A percentile compares a stretch with the other conserved stretches of the same genome.
These are phyloP conservation scores for Macrocentrus cingulum DNA, from an alignment of 1,140 invertebrate genomes.

Conservation along the genomic window DNA sequence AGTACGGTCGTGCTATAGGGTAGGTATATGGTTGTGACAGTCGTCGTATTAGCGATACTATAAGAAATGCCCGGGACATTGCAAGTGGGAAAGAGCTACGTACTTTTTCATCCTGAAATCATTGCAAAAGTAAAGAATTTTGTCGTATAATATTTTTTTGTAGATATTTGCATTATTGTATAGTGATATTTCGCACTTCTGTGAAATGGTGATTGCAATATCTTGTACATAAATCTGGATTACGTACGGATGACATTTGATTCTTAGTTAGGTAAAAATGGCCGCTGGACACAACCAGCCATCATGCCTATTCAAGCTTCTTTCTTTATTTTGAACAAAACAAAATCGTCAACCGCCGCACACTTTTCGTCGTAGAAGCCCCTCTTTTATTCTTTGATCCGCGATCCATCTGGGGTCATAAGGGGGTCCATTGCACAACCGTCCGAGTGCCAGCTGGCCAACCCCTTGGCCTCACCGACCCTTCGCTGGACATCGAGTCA, in stretches of 20 bases:
- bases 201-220: too few species aligned
- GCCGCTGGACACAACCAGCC: constrained; percentile 19
- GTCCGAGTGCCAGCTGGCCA: constrained; percentile 43
- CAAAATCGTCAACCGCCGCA: constrained; percentile 1
- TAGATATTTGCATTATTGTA: too few species aligned
- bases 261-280: constrained; percentile 10
- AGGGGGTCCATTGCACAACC: constrained; percentile 43
- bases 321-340: neutral
- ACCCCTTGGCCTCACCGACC: constrained; percentile 39
- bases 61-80: too few species aligned
- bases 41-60: too few species aligned
- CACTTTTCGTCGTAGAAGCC: neutral
- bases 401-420: neutral
- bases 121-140: too few species aligned
- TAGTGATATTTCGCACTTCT: too few species aligned
- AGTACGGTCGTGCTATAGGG: too few species aligned
- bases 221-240: too few species aligned
- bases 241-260: neutral
- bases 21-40: too few species aligned
- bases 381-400: constrained; percentile 1
- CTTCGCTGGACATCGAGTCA: neutral
- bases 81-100: too few species aligned
- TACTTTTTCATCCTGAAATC: too few species aligned
- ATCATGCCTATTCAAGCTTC: constrained; percentile 11
- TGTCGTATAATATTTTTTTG: too few species aligned